phyloP scores from a whole-genome alignment of 2,888 invertebrate genomes.

The Cantharis rustica region DNA sequence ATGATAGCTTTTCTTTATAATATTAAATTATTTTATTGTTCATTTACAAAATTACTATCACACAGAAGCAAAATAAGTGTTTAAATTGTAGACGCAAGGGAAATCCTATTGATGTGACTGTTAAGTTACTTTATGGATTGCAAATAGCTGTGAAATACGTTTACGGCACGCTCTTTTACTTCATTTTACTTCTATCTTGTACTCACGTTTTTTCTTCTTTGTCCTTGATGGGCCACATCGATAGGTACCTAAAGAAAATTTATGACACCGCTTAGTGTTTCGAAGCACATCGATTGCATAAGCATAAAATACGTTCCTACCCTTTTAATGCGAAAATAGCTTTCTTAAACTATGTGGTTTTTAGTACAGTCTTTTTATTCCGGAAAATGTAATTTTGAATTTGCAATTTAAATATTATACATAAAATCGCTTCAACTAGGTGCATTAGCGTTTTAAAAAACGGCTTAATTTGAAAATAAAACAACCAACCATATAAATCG shows the following conservation, averaged over 20 bases:
- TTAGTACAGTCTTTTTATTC: not conserved
- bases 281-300: slow-evolving; percentile 18
- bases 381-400: not conserved
- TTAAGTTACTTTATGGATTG: slow-evolving; percentile 42
- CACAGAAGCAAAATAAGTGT: not conserved
- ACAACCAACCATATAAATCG: not conserved
- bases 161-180: slow-evolving; percentile 36
- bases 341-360: not conserved
- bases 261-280: slow-evolving; percentile 16
- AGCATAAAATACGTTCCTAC: slow-evolving; percentile 18
- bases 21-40: not conserved
- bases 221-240: slow-evolving; percentile 20
- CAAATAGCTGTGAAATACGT: slow-evolving; percentile 39
- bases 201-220: slow-evolving; percentile 18
- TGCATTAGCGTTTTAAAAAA: not conserved
- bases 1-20: not conserved
- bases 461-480: not conserved
- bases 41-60: not conserved
- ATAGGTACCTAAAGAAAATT: slow-evolving; percentile 19
- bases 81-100: not conserved
- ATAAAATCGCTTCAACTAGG: not conserved
- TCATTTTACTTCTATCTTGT: slow-evolving; percentile 23
- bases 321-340: slow-evolving; percentile 21
- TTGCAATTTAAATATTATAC: not conserved
- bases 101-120: slow-evolving; percentile 37